A percentile compares a stretch with the other conserved stretches of the same genome.
phyloP scores from a whole-genome alignment of 2,797 vertebrate species.

The Coccyzus lansbergi region DNA sequence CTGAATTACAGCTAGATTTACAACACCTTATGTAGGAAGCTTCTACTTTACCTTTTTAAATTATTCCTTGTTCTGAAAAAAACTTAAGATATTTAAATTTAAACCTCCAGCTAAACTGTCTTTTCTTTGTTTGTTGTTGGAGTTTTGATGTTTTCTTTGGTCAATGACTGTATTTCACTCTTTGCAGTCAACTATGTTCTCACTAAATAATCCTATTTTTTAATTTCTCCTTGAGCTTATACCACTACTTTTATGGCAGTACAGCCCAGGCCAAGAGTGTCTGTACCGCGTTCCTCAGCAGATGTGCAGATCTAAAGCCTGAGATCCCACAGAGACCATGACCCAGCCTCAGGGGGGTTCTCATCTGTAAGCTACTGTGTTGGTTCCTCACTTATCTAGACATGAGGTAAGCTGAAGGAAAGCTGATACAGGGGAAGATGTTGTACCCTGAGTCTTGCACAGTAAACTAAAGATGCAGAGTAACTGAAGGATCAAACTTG shows the following conservation, averaged over 20 bases:
- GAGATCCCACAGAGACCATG: accelerated
- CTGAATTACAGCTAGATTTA: background rate
- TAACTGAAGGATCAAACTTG: too few relatives aligned
- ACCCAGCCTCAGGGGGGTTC: background rate
- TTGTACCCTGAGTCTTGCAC: too few relatives aligned
- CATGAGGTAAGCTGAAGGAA: too few relatives aligned
- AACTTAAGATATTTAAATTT: background rate
- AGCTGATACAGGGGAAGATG: too few relatives aligned
- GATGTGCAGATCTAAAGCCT: background rate
- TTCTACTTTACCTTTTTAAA: background rate
- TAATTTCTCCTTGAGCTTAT: background rate
- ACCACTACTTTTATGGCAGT: accelerated
- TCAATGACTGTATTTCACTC: accelerated
- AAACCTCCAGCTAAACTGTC: background rate
- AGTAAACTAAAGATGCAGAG: too few relatives aligned
- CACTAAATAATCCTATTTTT: background rate
- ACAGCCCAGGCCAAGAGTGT: background rate
- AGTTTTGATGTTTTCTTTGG: accelerated
- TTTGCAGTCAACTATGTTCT: background rate
- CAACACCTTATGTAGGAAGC: background rate
- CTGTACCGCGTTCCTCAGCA: accelerated
- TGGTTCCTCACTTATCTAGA: background rate
- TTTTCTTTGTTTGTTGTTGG: accelerated
- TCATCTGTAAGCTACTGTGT: background rate
- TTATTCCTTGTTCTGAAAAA: background rate